A percentile compares a stretch with the other conserved stretches of the same genome.
Conservation (phyloP, 2,797 vertebrate species). For the Decapterus maruadsi region DNA sequence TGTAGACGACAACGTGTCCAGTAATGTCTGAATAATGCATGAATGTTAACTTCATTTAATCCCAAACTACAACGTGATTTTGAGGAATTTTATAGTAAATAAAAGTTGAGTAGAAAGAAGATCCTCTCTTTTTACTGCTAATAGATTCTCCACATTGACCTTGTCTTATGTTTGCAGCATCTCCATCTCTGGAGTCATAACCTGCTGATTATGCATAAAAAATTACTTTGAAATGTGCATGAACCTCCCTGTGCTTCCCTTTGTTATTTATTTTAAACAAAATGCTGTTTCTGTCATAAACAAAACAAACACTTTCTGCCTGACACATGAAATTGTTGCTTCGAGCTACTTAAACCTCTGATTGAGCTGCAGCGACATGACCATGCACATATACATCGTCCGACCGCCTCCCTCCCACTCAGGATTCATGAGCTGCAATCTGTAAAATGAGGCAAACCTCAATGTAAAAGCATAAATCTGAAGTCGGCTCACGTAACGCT, state of each 20-base stretch:
- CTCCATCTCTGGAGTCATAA: not conserved
- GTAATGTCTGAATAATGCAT: not conserved
- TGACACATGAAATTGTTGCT: not conserved
- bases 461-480: constrained; percentile 28
- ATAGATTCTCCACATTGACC: not conserved
- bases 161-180: not conserved
- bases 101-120: not conserved
- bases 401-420: not conserved
- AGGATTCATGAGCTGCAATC: constrained; percentile 4
- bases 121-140: not conserved
- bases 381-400: not conserved
- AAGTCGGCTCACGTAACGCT: not conserved
- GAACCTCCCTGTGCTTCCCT: not conserved
- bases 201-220: constrained; percentile 9
- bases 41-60: not conserved
- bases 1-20: not conserved
- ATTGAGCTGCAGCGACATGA: not conserved
- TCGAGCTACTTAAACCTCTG: constrained; percentile 1
- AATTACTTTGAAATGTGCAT: not conserved
- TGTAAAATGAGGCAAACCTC: not conserved
- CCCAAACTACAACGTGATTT: not conserved
- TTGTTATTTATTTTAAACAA: constrained; percentile 5
- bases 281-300: not conserved
- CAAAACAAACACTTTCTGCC: not conserved
- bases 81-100: not conserved